Evolutionary conservation across 2,888 invertebrate genomes (phyloP).

Genomic region (Netelia melanura): DNA sequence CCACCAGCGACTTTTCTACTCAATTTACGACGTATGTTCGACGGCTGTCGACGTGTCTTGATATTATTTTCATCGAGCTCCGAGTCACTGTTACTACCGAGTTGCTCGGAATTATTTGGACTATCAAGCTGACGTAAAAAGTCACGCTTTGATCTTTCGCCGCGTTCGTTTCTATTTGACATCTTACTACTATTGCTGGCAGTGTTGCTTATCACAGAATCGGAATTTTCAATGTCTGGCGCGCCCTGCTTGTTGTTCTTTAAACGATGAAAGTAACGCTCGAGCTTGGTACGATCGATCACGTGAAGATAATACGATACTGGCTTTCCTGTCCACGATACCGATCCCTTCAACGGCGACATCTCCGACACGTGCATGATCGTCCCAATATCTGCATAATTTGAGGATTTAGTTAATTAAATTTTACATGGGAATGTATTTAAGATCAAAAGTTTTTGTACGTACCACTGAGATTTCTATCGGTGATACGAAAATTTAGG

Average conservation of each 20-base stretch:
- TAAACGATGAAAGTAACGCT: conserved; percentile 97
- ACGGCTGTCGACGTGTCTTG: conserved; percentile 79
- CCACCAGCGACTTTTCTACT: conserved; percentile 77
- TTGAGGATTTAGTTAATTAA: not conserved
- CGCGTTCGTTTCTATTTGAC: conserved; percentile 79
- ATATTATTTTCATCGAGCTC: conserved; percentile 79
- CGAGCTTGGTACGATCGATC: conserved; percentile 98
- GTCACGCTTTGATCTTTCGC: conserved; percentile 86
- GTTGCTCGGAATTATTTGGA: conserved; percentile 83
- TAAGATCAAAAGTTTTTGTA: not conserved
- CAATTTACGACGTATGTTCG: conserved; percentile 82
- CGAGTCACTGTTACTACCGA: conserved; percentile 82
- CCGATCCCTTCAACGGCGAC: conserved; percentile 97
- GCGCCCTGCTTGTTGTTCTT: conserved; percentile 88
- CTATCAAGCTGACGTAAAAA: conserved; percentile 86
- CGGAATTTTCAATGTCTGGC: conserved; percentile 81
- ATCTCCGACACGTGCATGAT: conserved; percentile 99
- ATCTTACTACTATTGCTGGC: conserved; percentile 83
- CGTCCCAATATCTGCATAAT: conserved; percentile 94
- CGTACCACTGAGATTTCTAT: conserved; percentile 96
- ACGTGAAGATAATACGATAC: conserved; percentile 99
- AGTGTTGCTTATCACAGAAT: conserved; percentile 85
- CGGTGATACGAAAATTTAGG: conserved; percentile 99
- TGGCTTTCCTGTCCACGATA: conserved; percentile 99
- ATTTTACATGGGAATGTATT: not conserved